Conservation (phyloP, 2,888 invertebrate species). For the Euproctis similis region DNA sequence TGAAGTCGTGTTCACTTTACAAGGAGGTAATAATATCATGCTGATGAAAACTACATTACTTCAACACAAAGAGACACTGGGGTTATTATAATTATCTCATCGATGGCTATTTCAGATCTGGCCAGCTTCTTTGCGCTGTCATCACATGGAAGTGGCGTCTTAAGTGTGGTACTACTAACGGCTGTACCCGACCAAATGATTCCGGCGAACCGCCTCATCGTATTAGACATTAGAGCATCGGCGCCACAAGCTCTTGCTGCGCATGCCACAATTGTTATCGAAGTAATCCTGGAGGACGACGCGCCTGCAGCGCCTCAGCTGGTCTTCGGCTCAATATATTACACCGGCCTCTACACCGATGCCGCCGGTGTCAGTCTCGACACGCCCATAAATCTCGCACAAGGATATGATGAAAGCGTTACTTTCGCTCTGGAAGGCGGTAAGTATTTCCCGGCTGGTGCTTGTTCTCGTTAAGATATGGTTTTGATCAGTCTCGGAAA, state of each 20-base stretch:
- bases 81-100: background rate
- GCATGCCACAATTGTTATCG: constrained; percentile 18
- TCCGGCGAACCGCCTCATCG: constrained; percentile 15
- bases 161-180: constrained; percentile 10
- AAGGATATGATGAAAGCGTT: constrained; percentile 27
- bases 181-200: constrained; percentile 19
- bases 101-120: constrained; percentile 8
- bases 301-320: constrained; percentile 3
- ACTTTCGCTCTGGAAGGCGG: constrained; percentile 29
- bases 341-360: constrained; percentile 26
- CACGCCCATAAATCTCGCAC: constrained; percentile 18
- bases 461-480: background rate
- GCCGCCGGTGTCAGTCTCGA: constrained; percentile 18
- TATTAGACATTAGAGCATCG: constrained; percentile 20
- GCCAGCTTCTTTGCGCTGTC: constrained; percentile 12
- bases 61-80: background rate
- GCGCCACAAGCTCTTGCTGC: constrained; percentile 14
- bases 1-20: constrained; percentile 24
- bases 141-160: constrained; percentile 5
- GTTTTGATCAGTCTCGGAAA: no score
- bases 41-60: no score
- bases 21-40: constrained; percentile 23
- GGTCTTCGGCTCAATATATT: constrained; percentile 19
- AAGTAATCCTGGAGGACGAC: constrained; percentile 8
- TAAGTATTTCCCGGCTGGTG: constrained; percentile 6